Percentiles rank a stretch among this genome's conserved stretches.
Conservation (phyloP, 2,797 vertebrate genomes). For the Propithecus deckenii region DNA sequence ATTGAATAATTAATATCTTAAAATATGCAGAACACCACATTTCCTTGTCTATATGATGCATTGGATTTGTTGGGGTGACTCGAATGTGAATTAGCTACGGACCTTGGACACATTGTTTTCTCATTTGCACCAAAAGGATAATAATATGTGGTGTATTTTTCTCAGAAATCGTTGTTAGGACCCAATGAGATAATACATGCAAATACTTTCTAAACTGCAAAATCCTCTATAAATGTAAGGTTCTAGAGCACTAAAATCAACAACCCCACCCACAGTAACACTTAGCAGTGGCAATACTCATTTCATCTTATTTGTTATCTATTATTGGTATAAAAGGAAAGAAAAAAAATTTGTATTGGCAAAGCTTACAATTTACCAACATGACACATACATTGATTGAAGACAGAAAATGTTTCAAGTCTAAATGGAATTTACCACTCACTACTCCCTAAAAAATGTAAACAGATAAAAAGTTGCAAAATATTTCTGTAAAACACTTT, state of each 20-base stretch:
- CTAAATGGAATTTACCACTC: not conserved
- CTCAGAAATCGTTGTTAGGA: not conserved
- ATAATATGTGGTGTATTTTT: not conserved
- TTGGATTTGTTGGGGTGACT: not conserved
- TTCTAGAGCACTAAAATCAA: not conserved
- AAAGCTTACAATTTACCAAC: not conserved
- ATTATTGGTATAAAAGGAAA: not conserved
- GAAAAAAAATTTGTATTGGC: not conserved
- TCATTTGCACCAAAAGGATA: not conserved
- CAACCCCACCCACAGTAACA: not conserved
- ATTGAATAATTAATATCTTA: not conserved
- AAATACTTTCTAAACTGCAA: not conserved
- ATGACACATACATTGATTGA: not conserved
- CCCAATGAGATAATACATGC: not conserved
- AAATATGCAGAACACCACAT: not conserved
- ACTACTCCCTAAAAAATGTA: not conserved
- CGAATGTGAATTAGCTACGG: not conserved
- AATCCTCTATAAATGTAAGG: not conserved
- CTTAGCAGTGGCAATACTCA: not conserved
- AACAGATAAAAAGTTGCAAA: not conserved
- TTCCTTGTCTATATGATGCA: not conserved
- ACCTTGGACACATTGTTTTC: not conserved
- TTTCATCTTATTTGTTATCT: not conserved
- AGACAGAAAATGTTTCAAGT: not conserved
- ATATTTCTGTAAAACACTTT: not conserved